Evolutionary conservation across 2,113 vertebrate species (phyloP).

Genomic region (Chionis minor): DNA sequence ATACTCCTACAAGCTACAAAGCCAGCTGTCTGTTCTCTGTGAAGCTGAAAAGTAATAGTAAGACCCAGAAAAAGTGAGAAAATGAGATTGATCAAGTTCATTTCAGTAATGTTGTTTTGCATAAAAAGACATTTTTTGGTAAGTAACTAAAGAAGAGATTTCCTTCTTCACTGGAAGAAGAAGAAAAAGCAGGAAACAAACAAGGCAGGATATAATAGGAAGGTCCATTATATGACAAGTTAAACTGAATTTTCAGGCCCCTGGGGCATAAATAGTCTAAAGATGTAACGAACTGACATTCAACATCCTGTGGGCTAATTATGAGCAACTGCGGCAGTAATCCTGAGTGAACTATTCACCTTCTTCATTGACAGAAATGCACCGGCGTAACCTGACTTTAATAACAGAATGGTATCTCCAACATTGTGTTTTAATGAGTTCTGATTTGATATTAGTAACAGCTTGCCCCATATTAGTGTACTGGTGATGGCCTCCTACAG

Average conservation of each 20-base stretch:
- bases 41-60: constrained; percentile 23
- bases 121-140: background rate
- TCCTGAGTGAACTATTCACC: constrained; percentile 72
- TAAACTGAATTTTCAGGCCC: constrained; percentile 25
- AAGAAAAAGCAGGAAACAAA: background rate
- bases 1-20: constrained; percentile 22
- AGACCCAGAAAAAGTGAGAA: constrained; percentile 16
- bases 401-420: constrained; percentile 47
- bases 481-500: constrained; percentile 30
- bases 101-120: background rate
- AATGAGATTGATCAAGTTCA: constrained; percentile 1
- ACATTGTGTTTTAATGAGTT: constrained; percentile 59
- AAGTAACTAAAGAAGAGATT: background rate
- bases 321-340: constrained; percentile 46
- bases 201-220: background rate
- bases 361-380: constrained; percentile 53
- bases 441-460: constrained; percentile 72
- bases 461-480: constrained; percentile 44
- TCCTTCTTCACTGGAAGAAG: background rate
- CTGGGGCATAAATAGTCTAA: background rate
- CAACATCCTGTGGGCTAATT: constrained; percentile 63
- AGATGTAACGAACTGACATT: constrained; percentile 23
- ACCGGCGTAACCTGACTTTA: constrained; percentile 65
- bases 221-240: background rate
- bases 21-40: constrained; percentile 4